Conservation (phyloP, 2,888 invertebrate species). For the Antitype chi region DNA sequence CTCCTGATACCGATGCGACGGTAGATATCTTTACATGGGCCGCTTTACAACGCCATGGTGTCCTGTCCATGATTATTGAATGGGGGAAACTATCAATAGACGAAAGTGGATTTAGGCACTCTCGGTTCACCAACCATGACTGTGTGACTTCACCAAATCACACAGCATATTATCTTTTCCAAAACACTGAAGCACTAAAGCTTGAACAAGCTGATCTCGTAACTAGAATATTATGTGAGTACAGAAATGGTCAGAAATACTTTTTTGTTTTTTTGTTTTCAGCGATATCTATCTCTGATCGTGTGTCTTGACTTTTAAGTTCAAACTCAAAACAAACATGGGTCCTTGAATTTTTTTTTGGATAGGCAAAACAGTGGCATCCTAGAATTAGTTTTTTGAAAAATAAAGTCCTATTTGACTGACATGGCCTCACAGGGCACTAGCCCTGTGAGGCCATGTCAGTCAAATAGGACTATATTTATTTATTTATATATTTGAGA, state of each 20-base stretch:
- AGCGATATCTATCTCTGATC: not conserved
- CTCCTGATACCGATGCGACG: slow-evolving; percentile 57
- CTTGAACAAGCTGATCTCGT: not conserved
- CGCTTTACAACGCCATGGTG: slow-evolving; percentile 42
- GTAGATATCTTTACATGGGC: slow-evolving; percentile 62
- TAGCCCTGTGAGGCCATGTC: too few relatives aligned
- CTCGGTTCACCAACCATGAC: too few relatives aligned
- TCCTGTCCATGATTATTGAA: slow-evolving; percentile 50
- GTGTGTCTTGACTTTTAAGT: not conserved
- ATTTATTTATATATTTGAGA: too few relatives aligned
- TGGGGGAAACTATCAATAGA: slow-evolving; percentile 50
- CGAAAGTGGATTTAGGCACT: slow-evolving; percentile 30
- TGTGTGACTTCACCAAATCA: too few relatives aligned
- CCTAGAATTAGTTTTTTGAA: not conserved
- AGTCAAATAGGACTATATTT: too few relatives aligned
- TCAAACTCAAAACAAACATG: not conserved
- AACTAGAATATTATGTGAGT: not conserved
- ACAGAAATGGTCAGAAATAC: not conserved
- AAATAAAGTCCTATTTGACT: not conserved
- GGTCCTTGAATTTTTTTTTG: too few relatives aligned
- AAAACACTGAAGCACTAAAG: not conserved
- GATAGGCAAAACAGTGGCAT: not conserved
- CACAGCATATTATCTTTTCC: too few relatives aligned
- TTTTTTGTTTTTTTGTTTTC: not conserved
- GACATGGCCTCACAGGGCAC: not conserved